Conservation (phyloP, 2,113 vertebrate species). For the Potamarius usumacintae region DNA sequence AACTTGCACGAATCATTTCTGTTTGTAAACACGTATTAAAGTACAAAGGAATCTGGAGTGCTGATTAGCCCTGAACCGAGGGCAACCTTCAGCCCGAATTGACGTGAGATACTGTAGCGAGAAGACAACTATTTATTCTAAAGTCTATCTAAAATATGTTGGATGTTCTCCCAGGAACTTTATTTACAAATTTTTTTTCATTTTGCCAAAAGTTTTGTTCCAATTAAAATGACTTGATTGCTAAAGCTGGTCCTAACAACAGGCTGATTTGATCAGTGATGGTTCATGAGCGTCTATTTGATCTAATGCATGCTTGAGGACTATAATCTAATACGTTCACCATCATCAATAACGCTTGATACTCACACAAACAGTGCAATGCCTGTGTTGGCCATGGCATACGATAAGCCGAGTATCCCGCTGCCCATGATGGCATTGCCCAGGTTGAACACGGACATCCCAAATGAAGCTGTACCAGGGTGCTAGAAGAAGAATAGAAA, state of each 20-base stretch:
- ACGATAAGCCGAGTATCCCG: conserved; percentile 95
- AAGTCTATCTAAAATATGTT: neutral
- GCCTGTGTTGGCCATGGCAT: conserved; percentile 99
- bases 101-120: neutral
- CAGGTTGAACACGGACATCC: conserved; percentile 99
- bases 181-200: too few species aligned
- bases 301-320: neutral
- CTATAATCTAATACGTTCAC: neutral
- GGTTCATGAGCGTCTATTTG: neutral
- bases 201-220: too few species aligned
- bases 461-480: conserved; percentile 92
- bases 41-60: neutral
- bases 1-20: neutral
- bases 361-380: conserved; percentile 98
- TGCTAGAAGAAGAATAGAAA: conserved; percentile 73
- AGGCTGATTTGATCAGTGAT: neutral
- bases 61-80: neutral
- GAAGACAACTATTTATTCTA: neutral
- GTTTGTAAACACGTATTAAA: conserved; percentile 39
- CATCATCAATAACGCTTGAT: conserved; percentile 20
- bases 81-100: neutral
- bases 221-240: neutral
- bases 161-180: neutral
- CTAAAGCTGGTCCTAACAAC: neutral
- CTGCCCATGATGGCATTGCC: conserved; percentile 99